phyloP scores from a whole-genome alignment of 2,797 vertebrate species.

The Hybognathus amarus region DNA sequence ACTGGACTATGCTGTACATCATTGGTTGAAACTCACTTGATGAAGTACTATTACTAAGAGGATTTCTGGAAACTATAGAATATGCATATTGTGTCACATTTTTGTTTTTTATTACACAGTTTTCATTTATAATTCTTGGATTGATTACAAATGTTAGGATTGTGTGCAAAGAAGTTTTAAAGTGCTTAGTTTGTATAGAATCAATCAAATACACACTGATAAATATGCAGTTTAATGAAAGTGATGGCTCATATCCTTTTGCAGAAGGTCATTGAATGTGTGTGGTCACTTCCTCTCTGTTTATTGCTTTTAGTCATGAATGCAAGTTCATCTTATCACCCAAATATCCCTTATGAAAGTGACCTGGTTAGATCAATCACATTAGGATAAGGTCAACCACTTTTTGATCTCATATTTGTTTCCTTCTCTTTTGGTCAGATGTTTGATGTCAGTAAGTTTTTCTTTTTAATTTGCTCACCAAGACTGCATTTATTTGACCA shows the following conservation, averaged over 20 bases:
- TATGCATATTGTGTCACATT: too few relatives aligned
- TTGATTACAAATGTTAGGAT: not conserved
- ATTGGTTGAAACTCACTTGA: conserved; percentile 4
- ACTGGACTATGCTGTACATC: not conserved
- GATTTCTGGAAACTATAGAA: conserved; percentile 13
- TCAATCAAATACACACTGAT: not conserved
- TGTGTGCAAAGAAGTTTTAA: not conserved
- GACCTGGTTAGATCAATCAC: not conserved
- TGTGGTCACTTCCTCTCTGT: not conserved
- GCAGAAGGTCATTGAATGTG: not conserved
- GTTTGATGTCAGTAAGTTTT: not conserved
- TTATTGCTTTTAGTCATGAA: conserved; percentile 3
- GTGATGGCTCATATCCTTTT: not conserved
- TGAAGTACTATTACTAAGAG: not conserved
- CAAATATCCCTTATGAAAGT: not conserved
- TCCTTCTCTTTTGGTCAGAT: not conserved
- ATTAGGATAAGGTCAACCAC: not conserved
- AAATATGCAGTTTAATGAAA: not conserved
- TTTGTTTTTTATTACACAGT: not conserved
- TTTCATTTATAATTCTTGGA: too few relatives aligned
- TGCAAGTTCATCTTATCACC: not conserved
- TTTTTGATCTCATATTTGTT: not conserved
- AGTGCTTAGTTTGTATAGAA: not conserved
- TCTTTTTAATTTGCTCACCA: too few relatives aligned
- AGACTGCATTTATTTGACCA: not conserved